Base-by-base conservation (phyloP, 2,113 vertebrate genomes). In the Grantiella picta region DNA sequence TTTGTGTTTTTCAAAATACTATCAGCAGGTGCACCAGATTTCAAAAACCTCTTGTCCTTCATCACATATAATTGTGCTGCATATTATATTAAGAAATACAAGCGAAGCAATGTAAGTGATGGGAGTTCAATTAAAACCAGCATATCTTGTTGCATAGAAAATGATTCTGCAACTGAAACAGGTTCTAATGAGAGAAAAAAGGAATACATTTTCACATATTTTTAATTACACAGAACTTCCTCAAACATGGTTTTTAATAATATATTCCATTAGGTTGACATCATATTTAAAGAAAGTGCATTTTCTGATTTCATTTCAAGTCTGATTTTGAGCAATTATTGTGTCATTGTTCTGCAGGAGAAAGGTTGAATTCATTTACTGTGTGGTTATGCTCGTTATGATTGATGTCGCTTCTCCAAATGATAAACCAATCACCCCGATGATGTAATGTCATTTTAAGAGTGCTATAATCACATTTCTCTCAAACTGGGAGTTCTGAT, bases 401-500 rank as follows among this genome's bases (percentile, higher is more conserved):
- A 99, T 99, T 99, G 99, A 99, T 99, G 99, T 98, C 95, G 97
- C 98, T 99, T 98, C 98, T 98, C 98, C 98, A 99, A 99, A 99
- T 99, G 99, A 99, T 99, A 99, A 99, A 99, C 98, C 99, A 99
- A 99, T 99, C 99, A 99, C 98, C 98, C 98, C 97, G 94, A 99
- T 99, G 99, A 99, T 99, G 99, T 99, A 99, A 99, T 99, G 99
- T 99, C 99, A 99, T 99, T 99, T 99, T 99, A 99, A 99, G 98
- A 99, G 99, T 98, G 98, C 98, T 98, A 98, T 99, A 99, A 99
- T 99, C 99, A 98, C 98, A 99, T 99, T 99, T 98, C 98, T 99
- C 98, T 99, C 98, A 98, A 99, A 99, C 98, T 98, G 98, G 98
- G 98, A 98, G 98, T 98, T 98, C 98, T 98, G 98, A 99, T 99